Percentiles rank a stretch among this genome's conserved stretches.
Conservation (phyloP, 1,140 invertebrate species). For the Schlechtendalia chinensis region DNA sequence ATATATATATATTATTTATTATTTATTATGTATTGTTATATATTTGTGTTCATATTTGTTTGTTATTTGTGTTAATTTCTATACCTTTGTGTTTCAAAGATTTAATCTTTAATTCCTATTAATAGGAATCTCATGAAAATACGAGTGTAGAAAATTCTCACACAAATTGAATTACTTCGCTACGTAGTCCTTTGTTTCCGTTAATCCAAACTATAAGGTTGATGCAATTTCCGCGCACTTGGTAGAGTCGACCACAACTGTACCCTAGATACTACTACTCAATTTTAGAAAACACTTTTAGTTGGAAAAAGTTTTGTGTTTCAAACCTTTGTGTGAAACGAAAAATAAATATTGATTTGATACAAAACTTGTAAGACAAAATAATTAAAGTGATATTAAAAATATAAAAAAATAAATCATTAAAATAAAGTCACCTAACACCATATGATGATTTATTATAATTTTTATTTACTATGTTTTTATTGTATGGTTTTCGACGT, state of each 20-base stretch:
- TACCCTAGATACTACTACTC: background rate
- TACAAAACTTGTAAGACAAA: background rate
- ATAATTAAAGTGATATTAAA: background rate
- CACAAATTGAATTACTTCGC: constrained; percentile 24
- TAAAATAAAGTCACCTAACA: background rate
- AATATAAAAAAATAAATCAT: background rate
- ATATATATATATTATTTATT: no score
- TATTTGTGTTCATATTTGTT: no score
- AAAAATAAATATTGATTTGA: background rate
- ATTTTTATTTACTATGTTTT: no score
- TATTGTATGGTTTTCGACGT: no score
- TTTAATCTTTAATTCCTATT: background rate
- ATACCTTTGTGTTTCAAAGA: background rate
- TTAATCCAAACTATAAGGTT: constrained; percentile 8
- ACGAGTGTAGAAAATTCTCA: background rate
- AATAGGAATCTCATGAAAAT: background rate
- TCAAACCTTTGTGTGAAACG: background rate
- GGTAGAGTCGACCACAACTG: constrained; percentile 2
- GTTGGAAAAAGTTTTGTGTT: background rate
- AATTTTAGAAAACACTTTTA: constrained; percentile 28
- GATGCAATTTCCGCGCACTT: constrained; percentile 29
- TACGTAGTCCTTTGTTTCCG: background rate
- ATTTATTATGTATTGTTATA: no score
- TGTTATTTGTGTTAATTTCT: no score
- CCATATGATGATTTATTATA: no score